phyloP scores from a whole-genome alignment of 2,888 invertebrate genomes.

The Euzetes globulus region DNA sequence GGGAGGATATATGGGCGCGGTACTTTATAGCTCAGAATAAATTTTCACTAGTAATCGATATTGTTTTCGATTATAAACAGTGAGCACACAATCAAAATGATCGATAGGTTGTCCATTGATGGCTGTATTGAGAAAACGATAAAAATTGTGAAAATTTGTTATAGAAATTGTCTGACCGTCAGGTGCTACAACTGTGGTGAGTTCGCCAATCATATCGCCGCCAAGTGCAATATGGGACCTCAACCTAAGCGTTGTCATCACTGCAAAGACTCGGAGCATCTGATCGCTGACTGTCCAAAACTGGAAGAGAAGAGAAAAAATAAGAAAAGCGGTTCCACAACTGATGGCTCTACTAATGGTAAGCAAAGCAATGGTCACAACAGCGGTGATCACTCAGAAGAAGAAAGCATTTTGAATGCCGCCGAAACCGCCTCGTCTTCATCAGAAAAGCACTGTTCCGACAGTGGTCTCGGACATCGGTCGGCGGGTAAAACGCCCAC shows the following conservation, averaged over 20 bases:
- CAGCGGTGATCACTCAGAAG: background rate
- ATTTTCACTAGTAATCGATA: too few relatives aligned
- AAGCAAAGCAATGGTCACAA: slow-evolving; percentile 17
- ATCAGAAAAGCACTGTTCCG: slow-evolving; percentile 19
- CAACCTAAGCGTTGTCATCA: slow-evolving; percentile 84
- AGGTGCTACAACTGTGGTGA: slow-evolving; percentile 91
- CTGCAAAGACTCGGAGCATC: slow-evolving; percentile 78
- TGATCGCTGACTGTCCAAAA: slow-evolving; percentile 78
- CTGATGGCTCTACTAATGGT: slow-evolving; percentile 35
- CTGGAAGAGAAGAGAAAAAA: slow-evolving; percentile 34
- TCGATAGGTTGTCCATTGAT: too few relatives aligned
- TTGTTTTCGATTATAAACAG: too few relatives aligned
- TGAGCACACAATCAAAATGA: too few relatives aligned
- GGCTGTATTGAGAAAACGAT: too few relatives aligned
- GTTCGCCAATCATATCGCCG: slow-evolving; percentile 84
- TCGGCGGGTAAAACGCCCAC: slow-evolving; percentile 15
- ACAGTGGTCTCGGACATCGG: slow-evolving; percentile 1
- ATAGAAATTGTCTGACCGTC: too few relatives aligned
- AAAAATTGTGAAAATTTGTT: background rate
- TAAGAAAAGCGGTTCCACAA: slow-evolving; percentile 1
- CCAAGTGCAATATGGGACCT: slow-evolving; percentile 76
- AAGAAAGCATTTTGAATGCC: slow-evolving; percentile 23
- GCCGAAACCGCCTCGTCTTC: slow-evolving; percentile 18
- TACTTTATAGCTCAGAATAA: too few relatives aligned
- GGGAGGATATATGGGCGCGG: too few relatives aligned